A percentile compares a stretch with the other conserved stretches of the same genome.
Evolutionary conservation across 2,888 invertebrate species (phyloP).

Genomic region (Acanthosepion esculentum): DNA sequence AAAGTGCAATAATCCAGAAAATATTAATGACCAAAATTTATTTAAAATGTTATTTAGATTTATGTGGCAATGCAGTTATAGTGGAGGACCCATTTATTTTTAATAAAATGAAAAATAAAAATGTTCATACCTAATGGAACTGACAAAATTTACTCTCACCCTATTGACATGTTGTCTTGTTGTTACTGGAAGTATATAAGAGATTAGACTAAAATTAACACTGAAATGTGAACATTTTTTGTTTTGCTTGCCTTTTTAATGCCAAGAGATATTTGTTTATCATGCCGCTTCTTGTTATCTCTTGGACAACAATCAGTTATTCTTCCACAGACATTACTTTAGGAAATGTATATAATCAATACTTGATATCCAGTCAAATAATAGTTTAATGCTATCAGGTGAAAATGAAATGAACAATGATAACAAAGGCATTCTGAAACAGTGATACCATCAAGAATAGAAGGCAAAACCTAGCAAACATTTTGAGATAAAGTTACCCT

Average conservation of each 20-base stretch:
- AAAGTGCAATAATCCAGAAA: too few species aligned
- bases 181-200: not conserved
- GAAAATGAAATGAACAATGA: not conserved
- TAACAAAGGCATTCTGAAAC: not conserved
- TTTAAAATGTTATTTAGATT: too few species aligned
- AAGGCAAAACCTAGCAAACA: not conserved
- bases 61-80: too few species aligned
- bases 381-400: slow-evolving; percentile 33
- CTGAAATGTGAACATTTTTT: not conserved
- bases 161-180: not conserved
- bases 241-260: not conserved
- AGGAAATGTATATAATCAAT: not conserved
- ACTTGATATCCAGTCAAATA: not conserved
- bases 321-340: not conserved
- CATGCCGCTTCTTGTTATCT: not conserved
- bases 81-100: too few species aligned
- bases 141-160: not conserved
- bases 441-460: not conserved
- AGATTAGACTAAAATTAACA: not conserved
- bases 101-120: too few species aligned
- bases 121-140: not conserved
- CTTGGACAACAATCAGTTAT: slow-evolving; percentile 20
- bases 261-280: not conserved
- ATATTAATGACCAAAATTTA: too few species aligned
- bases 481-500: not conserved